Evolutionary conservation across 2,888 invertebrate species (phyloP), one percentile per base, ranked within the genome.

Genomic region (Folsomia candida): DNA sequence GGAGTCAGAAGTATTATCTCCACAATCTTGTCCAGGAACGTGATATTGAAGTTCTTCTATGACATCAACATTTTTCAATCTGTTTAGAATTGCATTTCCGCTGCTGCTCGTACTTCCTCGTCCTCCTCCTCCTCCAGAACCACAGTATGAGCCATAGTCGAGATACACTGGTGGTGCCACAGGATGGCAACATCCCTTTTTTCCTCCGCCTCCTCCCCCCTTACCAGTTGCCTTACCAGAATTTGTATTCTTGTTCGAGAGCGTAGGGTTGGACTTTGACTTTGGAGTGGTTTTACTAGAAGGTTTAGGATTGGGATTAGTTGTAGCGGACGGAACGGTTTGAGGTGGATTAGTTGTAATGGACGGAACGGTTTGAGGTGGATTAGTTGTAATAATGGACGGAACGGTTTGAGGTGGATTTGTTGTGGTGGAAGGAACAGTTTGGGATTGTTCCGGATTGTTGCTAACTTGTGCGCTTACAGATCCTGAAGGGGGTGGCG

Each of bases 51-150:
- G 58, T 47, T 79, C 76, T 67, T 79, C 78, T 4, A 79, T 75
- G 2, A 79, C 77, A 65, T 79, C 78, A 6, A 79, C 78, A 70
- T 77, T 77, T 62, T 79, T 75, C 11, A 79, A 51, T 2, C 73
- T 63, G 57, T 79, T 77, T 6, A 73, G 66, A 1, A 74, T 71
- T 3, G 71, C 63, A 14, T 58, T 51, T 20, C 70, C 66, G 0
- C 26, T 11, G 37, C 59, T 51, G 27, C 58, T 62, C 22, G 26
- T 64, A 51, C 11, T 28, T 2, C 28, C 67, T 29, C 51, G 58
- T 29, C 27, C 28, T 57, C 57, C 67, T 51, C 51, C 47, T n/a
- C 18, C 6, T 20, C 57, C 24, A 28, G 11, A 11, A 6, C 26
- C 60, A n/a, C 51, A 24, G 26, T 14, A 60, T 3, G 29, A 25